Evolutionary conservation across 2,888 invertebrate genomes (phyloP).

Genomic region (Melieria crassipennis): DNA sequence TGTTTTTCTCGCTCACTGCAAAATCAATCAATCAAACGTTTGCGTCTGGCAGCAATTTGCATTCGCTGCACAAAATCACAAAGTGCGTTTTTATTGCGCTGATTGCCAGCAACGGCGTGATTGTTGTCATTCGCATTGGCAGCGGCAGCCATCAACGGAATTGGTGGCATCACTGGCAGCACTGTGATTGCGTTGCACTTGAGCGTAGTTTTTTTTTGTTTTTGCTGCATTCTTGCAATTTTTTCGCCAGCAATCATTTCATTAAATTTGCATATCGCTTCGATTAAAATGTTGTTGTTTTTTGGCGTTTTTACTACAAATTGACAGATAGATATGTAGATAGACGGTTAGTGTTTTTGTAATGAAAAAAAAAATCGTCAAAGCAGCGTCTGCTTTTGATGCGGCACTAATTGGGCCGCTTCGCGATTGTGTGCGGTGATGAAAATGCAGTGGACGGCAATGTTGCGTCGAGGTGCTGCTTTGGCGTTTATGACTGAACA

Average conservation of each 20-base stretch:
- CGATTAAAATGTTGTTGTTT: conserved; percentile 15
- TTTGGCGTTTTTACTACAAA: neutral
- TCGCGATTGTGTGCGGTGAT: conserved; percentile 21
- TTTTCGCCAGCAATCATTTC: conserved; percentile 6
- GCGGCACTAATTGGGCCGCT: conserved; percentile 35
- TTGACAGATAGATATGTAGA: too few relatives aligned
- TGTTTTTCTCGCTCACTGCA: neutral
- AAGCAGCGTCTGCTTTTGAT: conserved; percentile 34
- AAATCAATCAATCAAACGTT: conserved; percentile 29
- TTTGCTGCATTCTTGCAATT: conserved; percentile 5
- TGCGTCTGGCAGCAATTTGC: neutral
- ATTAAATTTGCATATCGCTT: conserved; percentile 38
- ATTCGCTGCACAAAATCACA: conserved; percentile 17
- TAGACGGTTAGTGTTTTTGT: conserved; percentile 7
- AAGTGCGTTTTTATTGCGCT: conserved; percentile 33
- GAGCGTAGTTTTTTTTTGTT: neutral
- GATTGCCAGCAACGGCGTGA: conserved; percentile 13
- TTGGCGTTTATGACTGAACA: neutral
- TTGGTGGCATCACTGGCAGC: neutral
- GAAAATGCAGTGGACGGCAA: conserved; percentile 3
- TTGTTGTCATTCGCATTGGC: conserved; percentile 8
- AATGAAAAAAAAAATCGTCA: conserved; percentile 1
- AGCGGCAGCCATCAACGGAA: neutral
- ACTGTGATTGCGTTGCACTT: conserved; percentile 19
- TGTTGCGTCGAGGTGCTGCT: neutral